These are phyloP conservation scores for Glyphotaelius pellucidus DNA, from an alignment of 2,888 invertebrate genomes.

Conservation along the genomic window DNA sequence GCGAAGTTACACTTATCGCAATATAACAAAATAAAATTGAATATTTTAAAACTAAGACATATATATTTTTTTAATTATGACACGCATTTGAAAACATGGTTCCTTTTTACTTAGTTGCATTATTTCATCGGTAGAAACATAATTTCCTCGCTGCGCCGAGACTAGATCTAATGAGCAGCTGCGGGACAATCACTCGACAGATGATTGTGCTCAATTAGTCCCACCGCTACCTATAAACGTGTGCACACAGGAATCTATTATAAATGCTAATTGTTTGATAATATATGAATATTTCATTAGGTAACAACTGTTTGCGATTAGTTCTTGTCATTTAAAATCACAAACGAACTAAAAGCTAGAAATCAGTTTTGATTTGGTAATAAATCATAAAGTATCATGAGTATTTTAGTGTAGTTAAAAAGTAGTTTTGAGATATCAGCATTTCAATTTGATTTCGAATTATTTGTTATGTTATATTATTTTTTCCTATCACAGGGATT, in stretches of 20 bases:
- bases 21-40: no score
- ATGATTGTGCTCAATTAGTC: not conserved
- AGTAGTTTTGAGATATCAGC: no score
- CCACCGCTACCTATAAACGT: not conserved
- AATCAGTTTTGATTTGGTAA: no score
- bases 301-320: not conserved
- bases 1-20: no score
- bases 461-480: no score
- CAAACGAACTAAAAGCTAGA: not conserved
- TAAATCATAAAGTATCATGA: no score
- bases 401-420: no score
- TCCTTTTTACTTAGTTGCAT: not conserved
- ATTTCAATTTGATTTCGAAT: no score
- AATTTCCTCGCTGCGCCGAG: not conserved
- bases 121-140: not conserved
- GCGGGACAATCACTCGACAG: not conserved
- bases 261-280: not conserved
- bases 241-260: not conserved
- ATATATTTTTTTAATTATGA: no score
- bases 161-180: not conserved
- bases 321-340: not conserved
- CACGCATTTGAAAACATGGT: accelerated
- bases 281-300: not conserved
- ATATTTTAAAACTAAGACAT: no score
- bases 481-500: no score